A percentile compares a stretch with the other conserved stretches of the same genome.
These are phyloP conservation scores for Actinopyga echinites DNA, from an alignment of 53 echinoderm and acorn worm genomes.

Conservation along the genomic window DNA sequence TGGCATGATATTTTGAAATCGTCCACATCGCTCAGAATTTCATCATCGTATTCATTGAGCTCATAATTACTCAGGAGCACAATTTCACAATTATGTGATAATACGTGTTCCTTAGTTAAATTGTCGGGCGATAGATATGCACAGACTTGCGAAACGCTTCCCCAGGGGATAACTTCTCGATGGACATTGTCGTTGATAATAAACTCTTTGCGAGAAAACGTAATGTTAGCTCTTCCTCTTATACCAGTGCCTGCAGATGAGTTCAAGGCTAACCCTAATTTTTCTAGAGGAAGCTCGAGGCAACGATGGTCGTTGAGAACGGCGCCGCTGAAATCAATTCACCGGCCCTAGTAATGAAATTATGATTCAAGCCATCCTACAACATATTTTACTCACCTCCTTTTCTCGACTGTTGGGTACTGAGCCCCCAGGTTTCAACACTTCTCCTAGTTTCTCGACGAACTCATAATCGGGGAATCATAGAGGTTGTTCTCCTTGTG, in stretches of 20 bases:
- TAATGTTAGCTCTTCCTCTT: background rate
- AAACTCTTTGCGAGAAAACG: background rate
- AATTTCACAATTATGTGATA: background rate
- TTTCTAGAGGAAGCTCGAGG: background rate
- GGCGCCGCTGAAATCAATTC: conserved; percentile 35
- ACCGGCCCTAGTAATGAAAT: conserved; percentile 30
- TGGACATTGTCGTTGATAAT: conserved; percentile 15
- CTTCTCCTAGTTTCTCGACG: no score
- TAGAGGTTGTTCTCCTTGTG: no score
- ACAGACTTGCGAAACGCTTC: conserved; percentile 2
- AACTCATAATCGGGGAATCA: no score
- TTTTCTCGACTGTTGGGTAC: no score
- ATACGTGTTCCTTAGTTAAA: conserved; percentile 1
- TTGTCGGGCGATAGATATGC: background rate
- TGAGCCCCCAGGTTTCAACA: no score
- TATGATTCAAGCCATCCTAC: conserved; percentile 16
- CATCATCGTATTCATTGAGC: no score
- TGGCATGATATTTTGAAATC: no score
- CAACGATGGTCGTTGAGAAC: conserved; percentile 28
- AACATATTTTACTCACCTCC: no score
- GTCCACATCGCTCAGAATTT: no score
- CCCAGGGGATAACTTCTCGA: conserved; percentile 1
- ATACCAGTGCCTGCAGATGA: background rate
- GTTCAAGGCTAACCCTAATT: conserved; percentile 37
- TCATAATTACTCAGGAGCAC: no score